These are phyloP conservation scores for Matsumurasca onukii DNA, from an alignment of 1,140 invertebrate species.

Conservation along the genomic window DNA sequence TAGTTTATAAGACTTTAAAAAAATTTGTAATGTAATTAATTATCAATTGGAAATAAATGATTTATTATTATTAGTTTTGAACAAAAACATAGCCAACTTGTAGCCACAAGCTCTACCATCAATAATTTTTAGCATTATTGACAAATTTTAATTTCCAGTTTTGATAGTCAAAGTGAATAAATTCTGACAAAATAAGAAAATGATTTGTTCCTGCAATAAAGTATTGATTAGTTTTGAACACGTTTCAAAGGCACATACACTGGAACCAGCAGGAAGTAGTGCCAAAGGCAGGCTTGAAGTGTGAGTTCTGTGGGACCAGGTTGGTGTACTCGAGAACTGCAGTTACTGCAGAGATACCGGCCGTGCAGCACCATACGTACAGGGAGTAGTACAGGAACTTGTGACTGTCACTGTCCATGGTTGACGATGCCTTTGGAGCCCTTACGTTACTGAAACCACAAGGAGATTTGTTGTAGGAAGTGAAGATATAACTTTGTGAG, in stretches of 20 bases:
- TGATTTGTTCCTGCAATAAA: too few relatives aligned
- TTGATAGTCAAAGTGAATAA: too few relatives aligned
- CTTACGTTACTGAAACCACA: constrained; percentile 29
- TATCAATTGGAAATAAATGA: too few relatives aligned
- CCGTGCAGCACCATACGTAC: constrained; percentile 45
- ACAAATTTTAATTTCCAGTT: too few relatives aligned
- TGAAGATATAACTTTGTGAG: not conserved
- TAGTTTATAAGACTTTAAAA: too few relatives aligned
- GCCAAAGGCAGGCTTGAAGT: constrained; percentile 39
- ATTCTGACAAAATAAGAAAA: too few relatives aligned
- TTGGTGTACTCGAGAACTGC: constrained; percentile 36
- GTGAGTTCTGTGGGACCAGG: constrained; percentile 5
- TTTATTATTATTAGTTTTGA: too few relatives aligned
- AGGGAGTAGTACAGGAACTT: constrained; percentile 42
- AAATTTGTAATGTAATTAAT: too few relatives aligned
- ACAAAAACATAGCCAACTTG: too few relatives aligned
- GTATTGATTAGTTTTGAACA: too few relatives aligned
- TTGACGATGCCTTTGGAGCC: constrained; percentile 19
- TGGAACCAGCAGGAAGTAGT: constrained; percentile 40
- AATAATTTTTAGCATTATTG: too few relatives aligned
- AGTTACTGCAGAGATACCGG: constrained; percentile 39
- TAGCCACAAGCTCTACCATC: too few relatives aligned
- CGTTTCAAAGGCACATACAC: constrained; percentile 35
- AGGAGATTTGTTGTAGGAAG: not conserved
- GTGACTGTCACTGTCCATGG: constrained; percentile 34